These are phyloP conservation scores for Drosophila emarginata DNA, from an alignment of 2,888 invertebrate species.

Conservation along the genomic window DNA sequence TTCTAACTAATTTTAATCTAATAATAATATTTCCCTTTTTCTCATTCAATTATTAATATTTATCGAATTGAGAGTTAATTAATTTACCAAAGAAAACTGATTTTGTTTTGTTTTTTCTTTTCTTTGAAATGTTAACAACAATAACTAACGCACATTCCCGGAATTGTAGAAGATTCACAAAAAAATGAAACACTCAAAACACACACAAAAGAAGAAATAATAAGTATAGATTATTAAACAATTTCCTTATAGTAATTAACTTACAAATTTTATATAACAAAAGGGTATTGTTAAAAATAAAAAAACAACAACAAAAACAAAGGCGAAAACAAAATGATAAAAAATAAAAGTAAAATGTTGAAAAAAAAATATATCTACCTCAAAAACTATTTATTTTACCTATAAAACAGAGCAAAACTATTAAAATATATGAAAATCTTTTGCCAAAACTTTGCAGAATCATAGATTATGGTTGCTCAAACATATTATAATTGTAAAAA, in stretches of 20 bases:
- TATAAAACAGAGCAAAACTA: too few species aligned
- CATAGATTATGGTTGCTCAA: too few species aligned
- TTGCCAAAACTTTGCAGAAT: too few species aligned
- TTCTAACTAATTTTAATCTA: not conserved
- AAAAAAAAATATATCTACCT: not conserved
- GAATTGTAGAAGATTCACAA: not conserved
- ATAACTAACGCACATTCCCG: conserved; percentile 3
- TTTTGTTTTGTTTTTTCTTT: conserved; percentile 2
- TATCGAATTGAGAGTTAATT: not conserved
- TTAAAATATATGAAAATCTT: too few species aligned
- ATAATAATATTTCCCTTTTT: not conserved
- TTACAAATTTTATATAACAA: conserved; percentile 66
- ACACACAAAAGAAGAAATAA: conserved; percentile 49
- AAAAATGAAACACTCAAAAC: conserved; percentile 20
- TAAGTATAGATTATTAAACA: conserved; percentile 62
- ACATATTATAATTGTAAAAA: too few species aligned
- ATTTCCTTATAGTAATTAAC: conserved; percentile 69
- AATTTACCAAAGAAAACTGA: conserved; percentile 12
- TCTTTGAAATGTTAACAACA: not conserved
- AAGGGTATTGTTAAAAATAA: conserved; percentile 63
- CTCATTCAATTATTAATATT: not conserved
- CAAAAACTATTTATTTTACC: not conserved
- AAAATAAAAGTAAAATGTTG: conserved; percentile 5
- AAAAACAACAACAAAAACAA: conserved; percentile 41
- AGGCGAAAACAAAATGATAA: not conserved